Base-by-base conservation (phyloP, 2,113 vertebrate genomes). In the Salvelinus alpinus region DNA sequence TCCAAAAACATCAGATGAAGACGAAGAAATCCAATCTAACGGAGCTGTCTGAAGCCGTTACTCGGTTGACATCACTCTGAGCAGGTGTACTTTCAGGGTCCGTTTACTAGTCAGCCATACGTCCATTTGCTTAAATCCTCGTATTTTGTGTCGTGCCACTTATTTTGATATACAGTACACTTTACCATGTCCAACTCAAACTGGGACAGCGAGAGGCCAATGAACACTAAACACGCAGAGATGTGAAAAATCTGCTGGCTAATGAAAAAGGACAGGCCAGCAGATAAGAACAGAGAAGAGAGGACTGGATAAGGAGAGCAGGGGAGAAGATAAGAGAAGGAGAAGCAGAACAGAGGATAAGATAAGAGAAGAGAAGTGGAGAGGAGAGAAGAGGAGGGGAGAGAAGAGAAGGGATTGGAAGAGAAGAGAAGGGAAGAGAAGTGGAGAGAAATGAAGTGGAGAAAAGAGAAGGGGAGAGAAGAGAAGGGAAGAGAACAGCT, bases 401-500 rank as follows among this genome's bases (percentile, higher is more conserved):
- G 3, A 7, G 59, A 60, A n/a, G n/a, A n/a, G 16, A 18, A 60
- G 59, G 1, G 18, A 22, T 9, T 0, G 1, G 22, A 9, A 62
- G 59, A 9, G 16, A 5, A 20, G n/a, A 1, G 7, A 22, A 1
- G 22, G 0, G 8, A 9, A 18, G 13, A 7, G 3, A 11, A 3
- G 8, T 0, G 18, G 3, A 6, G n/a, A 9, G 59, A 62, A 62
- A n/a, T 0, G 22, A 1, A 20, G n/a, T 0, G 11, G 9, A 22
- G 22, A 9, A 1, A 5, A 62, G 16, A 9, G 4, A 1, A 22
- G 1, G 1, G 22, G 7, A 62, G 7, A 24, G 22, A 3, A 59
- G 34, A 18, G 24, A 12, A 24, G 24, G 48, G 38, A 16, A 47
- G 20, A 25, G 18, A 73, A 77, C 31, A 5, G 5, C 31, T 31